Evolutionary conservation across 2,888 invertebrate species (phyloP), one percentile per base, ranked within the genome.

Genomic region (Idaea aversata): DNA sequence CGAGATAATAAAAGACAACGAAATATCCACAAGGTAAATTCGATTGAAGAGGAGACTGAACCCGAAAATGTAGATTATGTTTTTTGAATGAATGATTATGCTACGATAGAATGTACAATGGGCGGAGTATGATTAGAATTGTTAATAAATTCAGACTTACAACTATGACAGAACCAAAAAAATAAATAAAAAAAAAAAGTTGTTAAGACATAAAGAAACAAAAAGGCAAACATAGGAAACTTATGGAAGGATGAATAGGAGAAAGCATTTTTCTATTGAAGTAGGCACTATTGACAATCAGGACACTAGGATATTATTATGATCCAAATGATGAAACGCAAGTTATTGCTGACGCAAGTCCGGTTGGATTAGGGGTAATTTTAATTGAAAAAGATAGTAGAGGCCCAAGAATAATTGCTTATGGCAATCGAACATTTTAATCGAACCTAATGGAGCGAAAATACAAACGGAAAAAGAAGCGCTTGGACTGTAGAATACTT

Each of bases 81-180:
- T 47, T 67, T 69, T 16, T n/a, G 66, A 57, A 64, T 65, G 10
- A 58, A 66, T 34, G 65, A 70, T 47, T 73, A 75, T 57, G 66
- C 64, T 5, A 65, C 58, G 66, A 61, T 72, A 34, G 25, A 75
- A 74, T 67, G 71, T 73, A 57, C 68, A 66, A 63, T 74, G 7
- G 75, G 73, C 16, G 69, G 69, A 47, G 72, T 76, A 34, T 74
- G 75, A 59, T 58, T 75, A 15, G 35, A 72, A 2, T 70, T 75
- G 72, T 36, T 75, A 3, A 70, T 74, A n/a, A 74, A 73, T 34
- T 75, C 75, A 7, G 73, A 74, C 25, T 60, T 16, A 25, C 60
- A 13, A 25, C 60, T 13, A 34, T 60, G 16, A 60, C 60, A 13
- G 60, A 60, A 60, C 60, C 60, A 25, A 13, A 13, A 25, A 60